Conservation (phyloP, 1,140 invertebrate genomes). For the Hirudo medicinalis region DNA sequence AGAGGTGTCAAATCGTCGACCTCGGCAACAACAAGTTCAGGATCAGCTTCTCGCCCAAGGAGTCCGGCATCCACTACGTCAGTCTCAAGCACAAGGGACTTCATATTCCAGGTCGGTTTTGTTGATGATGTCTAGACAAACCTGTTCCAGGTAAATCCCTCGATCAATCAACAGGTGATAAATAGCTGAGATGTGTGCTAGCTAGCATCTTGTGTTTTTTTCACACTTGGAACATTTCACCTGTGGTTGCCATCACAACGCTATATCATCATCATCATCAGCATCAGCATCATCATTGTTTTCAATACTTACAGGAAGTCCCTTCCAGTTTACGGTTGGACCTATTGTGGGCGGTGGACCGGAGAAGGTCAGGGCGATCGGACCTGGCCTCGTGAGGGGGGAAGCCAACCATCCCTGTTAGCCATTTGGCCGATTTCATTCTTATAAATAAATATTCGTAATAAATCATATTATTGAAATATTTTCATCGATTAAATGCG, state of each 20-base stretch:
- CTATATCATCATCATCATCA: too few species aligned
- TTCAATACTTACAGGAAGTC: slow-evolving; percentile 38
- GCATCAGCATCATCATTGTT: too few species aligned
- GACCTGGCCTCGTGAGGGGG: slow-evolving; percentile 75
- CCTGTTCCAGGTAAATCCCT: too few species aligned
- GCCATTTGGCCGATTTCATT: slow-evolving; percentile 17
- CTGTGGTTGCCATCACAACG: too few species aligned
- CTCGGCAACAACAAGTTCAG: slow-evolving; percentile 84
- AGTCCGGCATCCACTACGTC: slow-evolving; percentile 87
- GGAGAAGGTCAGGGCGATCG: slow-evolving; percentile 70
- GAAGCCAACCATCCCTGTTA: slow-evolving; percentile 57
- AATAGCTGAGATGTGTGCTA: neutral
- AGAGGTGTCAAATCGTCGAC: slow-evolving; percentile 48
- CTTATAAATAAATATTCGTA: too few species aligned
- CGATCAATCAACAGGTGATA: neutral
- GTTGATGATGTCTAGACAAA: too few species aligned
- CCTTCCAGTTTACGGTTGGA: slow-evolving; percentile 50
- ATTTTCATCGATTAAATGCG: slow-evolving; percentile 6
- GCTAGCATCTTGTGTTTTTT: neutral
- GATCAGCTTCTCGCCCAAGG: slow-evolving; percentile 93
- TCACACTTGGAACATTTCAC: too few species aligned
- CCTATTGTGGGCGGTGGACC: slow-evolving; percentile 64
- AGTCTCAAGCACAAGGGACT: slow-evolving; percentile 91
- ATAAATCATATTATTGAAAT: slow-evolving; percentile 1
- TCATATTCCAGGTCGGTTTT: slow-evolving; percentile 70